These are phyloP conservation scores for Ophioderma brevispina DNA, from an alignment of 35 echinoderm and acorn worm species.

Conservation along the genomic window DNA sequence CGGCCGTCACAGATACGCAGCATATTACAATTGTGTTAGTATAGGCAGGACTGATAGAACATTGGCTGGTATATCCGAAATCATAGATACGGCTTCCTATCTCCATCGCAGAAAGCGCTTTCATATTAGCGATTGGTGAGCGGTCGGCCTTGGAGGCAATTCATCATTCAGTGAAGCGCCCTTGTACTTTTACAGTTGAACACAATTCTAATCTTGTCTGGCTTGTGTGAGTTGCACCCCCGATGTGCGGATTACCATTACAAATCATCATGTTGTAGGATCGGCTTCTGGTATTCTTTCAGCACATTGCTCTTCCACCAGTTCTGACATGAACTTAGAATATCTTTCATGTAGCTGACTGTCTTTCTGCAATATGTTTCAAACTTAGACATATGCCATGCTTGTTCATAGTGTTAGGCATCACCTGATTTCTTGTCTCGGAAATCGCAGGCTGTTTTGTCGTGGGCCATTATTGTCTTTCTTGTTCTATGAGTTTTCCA, in stretches of 20 bases:
- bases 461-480: conserved; percentile 48
- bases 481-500: conserved; percentile 39
- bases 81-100: conserved; percentile 52
- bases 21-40: conserved; percentile 34
- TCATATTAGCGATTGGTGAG: conserved; percentile 61
- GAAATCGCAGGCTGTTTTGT: conserved; percentile 71
- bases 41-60: conserved; percentile 34
- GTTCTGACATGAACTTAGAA: conserved; percentile 30
- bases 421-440: conserved; percentile 2
- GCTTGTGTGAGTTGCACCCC: conserved; percentile 51
- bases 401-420: conserved; percentile 67
- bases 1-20: conserved; percentile 68
- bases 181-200: conserved; percentile 63
- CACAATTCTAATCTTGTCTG: conserved; percentile 50
- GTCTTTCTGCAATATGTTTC: conserved; percentile 29
- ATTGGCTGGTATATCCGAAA: conserved; percentile 56
- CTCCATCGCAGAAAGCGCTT: conserved; percentile 58
- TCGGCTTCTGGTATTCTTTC: conserved; percentile 30
- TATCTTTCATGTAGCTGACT: conserved; percentile 28
- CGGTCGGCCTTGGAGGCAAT: conserved; percentile 66
- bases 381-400: too few species aligned
- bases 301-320: conserved; percentile 35
- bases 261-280: background rate
- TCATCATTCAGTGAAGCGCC: conserved; percentile 63
- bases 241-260: conserved; percentile 69